Percentiles rank a stretch among this genome's conserved stretches.
These are phyloP conservation scores for Falco berigora DNA, from an alignment of 2,797 vertebrate species.

Conservation along the genomic window DNA sequence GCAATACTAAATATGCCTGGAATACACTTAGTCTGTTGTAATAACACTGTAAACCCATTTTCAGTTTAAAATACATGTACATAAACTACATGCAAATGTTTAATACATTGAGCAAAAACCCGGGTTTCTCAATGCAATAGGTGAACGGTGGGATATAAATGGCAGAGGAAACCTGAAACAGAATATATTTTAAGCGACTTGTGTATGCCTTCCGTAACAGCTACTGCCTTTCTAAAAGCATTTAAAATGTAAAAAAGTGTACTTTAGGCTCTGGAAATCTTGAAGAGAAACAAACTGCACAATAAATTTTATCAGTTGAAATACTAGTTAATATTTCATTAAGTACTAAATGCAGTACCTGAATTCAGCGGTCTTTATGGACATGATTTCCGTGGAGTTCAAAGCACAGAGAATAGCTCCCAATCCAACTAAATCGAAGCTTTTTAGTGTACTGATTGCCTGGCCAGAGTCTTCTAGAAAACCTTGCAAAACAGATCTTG, in stretches of 20 bases:
- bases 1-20: neutral
- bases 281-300: neutral
- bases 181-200: neutral
- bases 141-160: neutral
- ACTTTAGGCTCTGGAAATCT: neutral
- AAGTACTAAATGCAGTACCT: slow-evolving; percentile 62
- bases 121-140: neutral
- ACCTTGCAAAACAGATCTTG: slow-evolving; percentile 69
- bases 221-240: neutral
- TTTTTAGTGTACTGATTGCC: slow-evolving; percentile 67
- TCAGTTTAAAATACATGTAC: neutral
- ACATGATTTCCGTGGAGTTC: slow-evolving; percentile 65
- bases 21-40: neutral
- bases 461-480: slow-evolving; percentile 76
- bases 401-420: slow-evolving; percentile 71
- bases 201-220: neutral
- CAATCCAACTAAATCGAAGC: slow-evolving; percentile 77
- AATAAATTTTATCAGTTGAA: neutral
- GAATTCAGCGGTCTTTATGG: slow-evolving; percentile 73
- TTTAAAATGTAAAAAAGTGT: neutral
- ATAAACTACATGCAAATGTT: neutral
- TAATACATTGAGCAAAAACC: neutral
- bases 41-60: neutral
- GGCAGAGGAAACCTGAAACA: neutral
- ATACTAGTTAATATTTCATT: neutral